Conservation (phyloP, 2,888 invertebrate species). For the Drepana falcataria region DNA sequence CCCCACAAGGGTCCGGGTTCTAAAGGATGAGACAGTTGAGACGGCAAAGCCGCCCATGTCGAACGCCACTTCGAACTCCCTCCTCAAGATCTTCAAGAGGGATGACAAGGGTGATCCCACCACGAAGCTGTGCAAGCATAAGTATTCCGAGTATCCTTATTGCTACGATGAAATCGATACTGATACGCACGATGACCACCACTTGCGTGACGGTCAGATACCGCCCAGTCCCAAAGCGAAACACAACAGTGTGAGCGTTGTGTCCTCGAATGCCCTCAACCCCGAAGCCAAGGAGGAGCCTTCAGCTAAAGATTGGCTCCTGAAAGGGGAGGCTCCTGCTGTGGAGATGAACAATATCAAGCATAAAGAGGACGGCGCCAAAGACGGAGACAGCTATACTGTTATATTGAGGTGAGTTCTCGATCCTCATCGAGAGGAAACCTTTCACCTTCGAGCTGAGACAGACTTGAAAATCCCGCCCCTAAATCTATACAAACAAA, state of each 20-base stretch:
- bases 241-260: conserved; percentile 70
- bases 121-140: conserved; percentile 89
- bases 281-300: conserved; percentile 62
- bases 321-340: conserved; percentile 56
- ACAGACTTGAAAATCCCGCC: too few species aligned
- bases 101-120: conserved; percentile 65
- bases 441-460: too few species aligned
- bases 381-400: conserved; percentile 84
- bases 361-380: conserved; percentile 61
- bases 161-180: conserved; percentile 91
- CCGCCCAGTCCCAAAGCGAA: conserved; percentile 65
- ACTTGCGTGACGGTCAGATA: conserved; percentile 65
- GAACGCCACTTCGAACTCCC: conserved; percentile 55
- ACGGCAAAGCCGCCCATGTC: conserved; percentile 60
- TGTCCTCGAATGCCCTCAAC: conserved; percentile 65
- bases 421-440: background rate
- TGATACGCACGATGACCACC: conserved; percentile 82
- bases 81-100: conserved; percentile 64
- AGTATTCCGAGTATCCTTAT: conserved; percentile 92
- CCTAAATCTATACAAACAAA: too few species aligned
- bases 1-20: conserved; percentile 84
- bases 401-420: conserved; percentile 82
- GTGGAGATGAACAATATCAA: conserved; percentile 74
- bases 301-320: conserved; percentile 63
- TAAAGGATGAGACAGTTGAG: conserved; percentile 81